These are phyloP conservation scores for Agrenia bidenticulata DNA, from an alignment of 2,888 invertebrate genomes.

Conservation along the genomic window DNA sequence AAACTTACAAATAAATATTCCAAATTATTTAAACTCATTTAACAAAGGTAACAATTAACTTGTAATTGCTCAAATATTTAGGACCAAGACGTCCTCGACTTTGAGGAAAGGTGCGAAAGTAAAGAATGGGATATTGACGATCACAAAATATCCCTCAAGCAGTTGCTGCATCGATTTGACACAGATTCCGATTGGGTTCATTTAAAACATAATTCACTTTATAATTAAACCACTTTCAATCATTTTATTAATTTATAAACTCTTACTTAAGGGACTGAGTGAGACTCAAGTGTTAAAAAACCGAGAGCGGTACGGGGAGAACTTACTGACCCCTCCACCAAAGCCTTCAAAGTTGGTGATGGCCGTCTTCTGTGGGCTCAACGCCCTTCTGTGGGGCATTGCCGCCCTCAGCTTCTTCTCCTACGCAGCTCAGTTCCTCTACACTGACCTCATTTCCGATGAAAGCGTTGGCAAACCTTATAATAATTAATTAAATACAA, in stretches of 20 bases:
- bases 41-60: too few relatives aligned
- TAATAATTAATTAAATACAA: too few relatives aligned
- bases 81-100: too few relatives aligned
- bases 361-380: conserved; percentile 75
- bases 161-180: conserved; percentile 92
- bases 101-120: too few relatives aligned
- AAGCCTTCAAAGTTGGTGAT: conserved; percentile 70
- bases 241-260: too few relatives aligned
- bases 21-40: too few relatives aligned
- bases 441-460: conserved; percentile 19
- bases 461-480: not conserved
- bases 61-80: too few relatives aligned
- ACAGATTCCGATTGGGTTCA: conserved; percentile 95
- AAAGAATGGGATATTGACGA: conserved; percentile 58
- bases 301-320: conserved; percentile 65
- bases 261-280: too few relatives aligned
- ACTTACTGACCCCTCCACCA: conserved; percentile 71
- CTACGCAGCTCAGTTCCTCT: conserved; percentile 58
- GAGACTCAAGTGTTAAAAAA: conserved; percentile 54
- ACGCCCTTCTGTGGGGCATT: conserved; percentile 75
- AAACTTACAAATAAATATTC: too few relatives aligned
- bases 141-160: conserved; percentile 95
- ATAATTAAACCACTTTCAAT: conserved; percentile 61
- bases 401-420: conserved; percentile 71
- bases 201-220: too few relatives aligned